phyloP scores from a whole-genome alignment of 2,888 invertebrate species.

The Odontocolon sp. region DNA sequence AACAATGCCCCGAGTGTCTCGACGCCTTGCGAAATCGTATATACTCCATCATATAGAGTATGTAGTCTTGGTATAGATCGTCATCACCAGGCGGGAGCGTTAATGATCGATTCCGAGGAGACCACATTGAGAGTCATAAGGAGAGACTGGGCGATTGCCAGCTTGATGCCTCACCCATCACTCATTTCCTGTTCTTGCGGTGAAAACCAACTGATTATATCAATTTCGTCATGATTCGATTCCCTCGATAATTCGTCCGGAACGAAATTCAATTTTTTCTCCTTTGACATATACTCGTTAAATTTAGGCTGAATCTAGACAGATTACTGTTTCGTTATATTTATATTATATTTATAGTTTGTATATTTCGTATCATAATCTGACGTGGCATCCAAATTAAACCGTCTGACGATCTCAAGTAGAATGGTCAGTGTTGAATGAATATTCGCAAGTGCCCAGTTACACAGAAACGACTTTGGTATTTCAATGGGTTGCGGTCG shows the following conservation, averaged over 20 bases:
- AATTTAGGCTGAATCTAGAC: background rate
- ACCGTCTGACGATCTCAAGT: background rate
- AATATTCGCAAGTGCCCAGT: background rate
- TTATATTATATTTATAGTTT: background rate
- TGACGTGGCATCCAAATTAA: background rate
- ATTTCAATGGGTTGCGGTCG: constrained; percentile 17
- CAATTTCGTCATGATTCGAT: constrained; percentile 33
- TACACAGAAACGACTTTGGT: background rate
- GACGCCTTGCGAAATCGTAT: constrained; percentile 35
- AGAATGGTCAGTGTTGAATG: background rate
- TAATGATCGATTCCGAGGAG: constrained; percentile 57
- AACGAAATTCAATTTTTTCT: constrained; percentile 28
- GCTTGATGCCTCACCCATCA: constrained; percentile 32
- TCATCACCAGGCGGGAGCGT: constrained; percentile 40
- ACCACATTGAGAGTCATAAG: constrained; percentile 58
- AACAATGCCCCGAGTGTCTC: constrained; percentile 50
- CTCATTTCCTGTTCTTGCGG: constrained; percentile 40
- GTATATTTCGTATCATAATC: background rate
- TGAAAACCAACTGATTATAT: constrained; percentile 32
- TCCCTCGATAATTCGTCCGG: constrained; percentile 13
- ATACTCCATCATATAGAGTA: constrained; percentile 13
- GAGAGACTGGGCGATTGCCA: background rate
- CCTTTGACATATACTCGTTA: background rate
- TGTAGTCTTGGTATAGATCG: constrained; percentile 14
- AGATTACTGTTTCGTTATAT: background rate